phyloP scores from a whole-genome alignment of 53 echinoderm and acorn worm species.

The Zoroaster sp. region DNA sequence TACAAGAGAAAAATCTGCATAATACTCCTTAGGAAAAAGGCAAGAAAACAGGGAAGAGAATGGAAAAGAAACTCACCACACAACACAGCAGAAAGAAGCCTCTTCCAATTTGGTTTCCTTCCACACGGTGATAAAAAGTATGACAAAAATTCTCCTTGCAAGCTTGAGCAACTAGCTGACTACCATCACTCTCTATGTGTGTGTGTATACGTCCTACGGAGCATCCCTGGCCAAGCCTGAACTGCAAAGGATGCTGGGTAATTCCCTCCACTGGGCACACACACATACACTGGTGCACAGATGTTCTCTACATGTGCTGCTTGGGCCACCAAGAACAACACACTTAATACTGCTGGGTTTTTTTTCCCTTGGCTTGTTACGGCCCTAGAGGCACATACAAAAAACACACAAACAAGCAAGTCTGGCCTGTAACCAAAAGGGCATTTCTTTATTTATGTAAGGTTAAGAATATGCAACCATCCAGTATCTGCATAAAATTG shows the following conservation, averaged over 20 bases:
- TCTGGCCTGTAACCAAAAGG: background rate
- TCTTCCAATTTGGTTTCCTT: constrained; percentile 46
- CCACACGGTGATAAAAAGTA: constrained; percentile 51
- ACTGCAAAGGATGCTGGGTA: constrained; percentile 56
- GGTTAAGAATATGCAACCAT: background rate
- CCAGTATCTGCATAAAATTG: background rate
- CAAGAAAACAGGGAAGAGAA: background rate
- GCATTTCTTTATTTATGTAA: background rate
- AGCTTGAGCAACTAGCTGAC: constrained; percentile 3
- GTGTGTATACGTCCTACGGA: constrained; percentile 26
- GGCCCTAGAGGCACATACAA: background rate
- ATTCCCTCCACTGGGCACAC: background rate
- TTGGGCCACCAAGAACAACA: background rate
- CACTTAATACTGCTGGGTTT: background rate
- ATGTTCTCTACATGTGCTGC: background rate
- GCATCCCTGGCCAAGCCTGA: constrained; percentile 19
- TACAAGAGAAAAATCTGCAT: background rate
- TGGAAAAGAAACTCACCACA: constrained; percentile 30
- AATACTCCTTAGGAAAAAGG: background rate
- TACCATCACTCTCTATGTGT: constrained; percentile 16
- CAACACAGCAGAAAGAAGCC: constrained; percentile 6
- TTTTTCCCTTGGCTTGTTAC: background rate
- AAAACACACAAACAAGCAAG: constrained; percentile 35
- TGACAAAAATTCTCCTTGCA: constrained; percentile 46
- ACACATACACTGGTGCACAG: background rate